Conservation (phyloP, 2,113 vertebrate species). For the Piprites chloris region DNA sequence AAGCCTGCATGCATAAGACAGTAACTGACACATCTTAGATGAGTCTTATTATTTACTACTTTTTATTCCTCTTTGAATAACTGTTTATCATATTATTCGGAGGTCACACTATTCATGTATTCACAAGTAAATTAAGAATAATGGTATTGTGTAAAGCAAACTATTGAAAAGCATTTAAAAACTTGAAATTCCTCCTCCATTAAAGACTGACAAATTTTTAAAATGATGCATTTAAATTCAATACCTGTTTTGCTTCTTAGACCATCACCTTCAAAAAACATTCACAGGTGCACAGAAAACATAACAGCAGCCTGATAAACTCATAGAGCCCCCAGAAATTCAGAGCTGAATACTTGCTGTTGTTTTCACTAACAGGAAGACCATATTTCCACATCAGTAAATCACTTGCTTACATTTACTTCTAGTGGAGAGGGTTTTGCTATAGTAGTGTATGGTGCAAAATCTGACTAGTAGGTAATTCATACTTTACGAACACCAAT, state of each 20-base stretch:
- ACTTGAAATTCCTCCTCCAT: not conserved
- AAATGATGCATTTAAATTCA: not conserved
- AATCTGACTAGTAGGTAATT: not conserved
- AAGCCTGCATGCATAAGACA: not conserved
- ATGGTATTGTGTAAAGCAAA: not conserved
- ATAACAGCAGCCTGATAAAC: not conserved
- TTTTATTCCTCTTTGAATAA: not conserved
- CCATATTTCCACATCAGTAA: not conserved
- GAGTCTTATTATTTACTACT: not conserved
- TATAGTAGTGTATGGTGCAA: not conserved
- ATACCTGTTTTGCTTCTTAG: not conserved
- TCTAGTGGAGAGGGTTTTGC: not conserved
- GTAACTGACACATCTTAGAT: not conserved
- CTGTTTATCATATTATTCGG: not conserved
- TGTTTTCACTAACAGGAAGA: not conserved
- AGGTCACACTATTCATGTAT: not conserved
- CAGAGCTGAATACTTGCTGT: not conserved
- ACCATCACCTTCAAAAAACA: not conserved
- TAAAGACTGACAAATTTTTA: not conserved
- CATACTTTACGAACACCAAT: not conserved
- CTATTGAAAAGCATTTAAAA: not conserved
- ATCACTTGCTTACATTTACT: not conserved
- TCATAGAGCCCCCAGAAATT: not conserved
- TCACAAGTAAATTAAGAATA: not conserved
- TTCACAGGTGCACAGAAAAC: not conserved